phyloP scores from a whole-genome alignment of 2,797 vertebrate species.

The Euthynnus affinis region DNA sequence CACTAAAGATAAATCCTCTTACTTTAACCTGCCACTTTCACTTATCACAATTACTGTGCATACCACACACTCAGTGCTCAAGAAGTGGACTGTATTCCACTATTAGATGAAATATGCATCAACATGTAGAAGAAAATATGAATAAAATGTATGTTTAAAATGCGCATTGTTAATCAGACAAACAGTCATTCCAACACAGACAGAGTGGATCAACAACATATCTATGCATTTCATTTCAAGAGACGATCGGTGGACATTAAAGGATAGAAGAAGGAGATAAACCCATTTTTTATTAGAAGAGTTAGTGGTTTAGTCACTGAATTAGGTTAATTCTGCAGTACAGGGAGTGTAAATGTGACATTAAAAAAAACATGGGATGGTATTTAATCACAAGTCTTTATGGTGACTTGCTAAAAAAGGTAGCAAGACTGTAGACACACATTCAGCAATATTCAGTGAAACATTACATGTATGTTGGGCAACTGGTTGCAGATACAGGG shows the following conservation, averaged over 20 bases:
- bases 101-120: background rate
- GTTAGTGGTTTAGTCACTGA: background rate
- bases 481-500: background rate
- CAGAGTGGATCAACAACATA: background rate
- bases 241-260: background rate
- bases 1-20: background rate
- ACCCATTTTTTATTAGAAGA: background rate
- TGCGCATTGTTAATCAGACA: no score
- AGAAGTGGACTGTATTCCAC: background rate
- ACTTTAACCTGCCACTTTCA: background rate
- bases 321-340: constrained; percentile 15
- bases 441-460: background rate
- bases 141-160: constrained; percentile 8
- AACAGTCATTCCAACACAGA: no score
- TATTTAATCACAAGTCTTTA: constrained; percentile 10
- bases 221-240: background rate
- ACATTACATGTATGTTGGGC: background rate
- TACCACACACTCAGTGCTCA: background rate
- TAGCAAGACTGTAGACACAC: background rate
- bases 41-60: background rate
- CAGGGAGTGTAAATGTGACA: background rate
- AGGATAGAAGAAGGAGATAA: background rate
- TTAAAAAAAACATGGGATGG: background rate
- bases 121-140: background rate
- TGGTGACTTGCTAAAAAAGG: background rate